A percentile compares a stretch with the other conserved stretches of the same genome.
Conservation (phyloP, 2,888 invertebrate species). For the Eudasyphora cyanicolor region DNA sequence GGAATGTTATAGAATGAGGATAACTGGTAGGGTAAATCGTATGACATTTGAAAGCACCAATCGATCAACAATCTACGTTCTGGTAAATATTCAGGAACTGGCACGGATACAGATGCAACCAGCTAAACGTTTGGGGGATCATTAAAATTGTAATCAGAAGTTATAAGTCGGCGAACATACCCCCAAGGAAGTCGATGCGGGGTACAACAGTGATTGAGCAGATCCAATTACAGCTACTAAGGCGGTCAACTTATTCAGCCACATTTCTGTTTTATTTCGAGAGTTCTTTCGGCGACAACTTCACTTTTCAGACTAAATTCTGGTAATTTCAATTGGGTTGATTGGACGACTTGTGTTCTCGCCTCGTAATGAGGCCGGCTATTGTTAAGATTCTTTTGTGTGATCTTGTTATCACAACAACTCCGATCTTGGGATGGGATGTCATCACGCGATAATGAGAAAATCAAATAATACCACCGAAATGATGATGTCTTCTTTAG, state of each 20-base stretch:
- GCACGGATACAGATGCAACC: constrained; percentile 76
- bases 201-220: background rate
- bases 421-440: too few species aligned
- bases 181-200: constrained; percentile 67
- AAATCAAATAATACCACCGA: background rate
- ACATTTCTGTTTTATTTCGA: too few species aligned
- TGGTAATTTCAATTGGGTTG: background rate
- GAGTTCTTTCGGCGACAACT: background rate
- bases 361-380: constrained; percentile 17
- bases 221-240: background rate
- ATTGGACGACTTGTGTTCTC: constrained; percentile 15
- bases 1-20: constrained; percentile 77
- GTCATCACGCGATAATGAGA: constrained; percentile 8
- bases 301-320: background rate
- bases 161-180: constrained; percentile 65
- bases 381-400: background rate
- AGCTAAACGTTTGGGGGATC: constrained; percentile 70
- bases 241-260: background rate
- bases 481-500: constrained; percentile 30
- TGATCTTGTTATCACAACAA: background rate
- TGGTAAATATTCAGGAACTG: constrained; percentile 73
- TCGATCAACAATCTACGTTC: constrained; percentile 77
- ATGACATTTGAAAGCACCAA: constrained; percentile 79
- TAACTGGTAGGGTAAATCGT: constrained; percentile 73
- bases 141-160: background rate